Evolutionary conservation across 2,888 invertebrate genomes (phyloP).

Genomic region (Herminia tarsipennalis): DNA sequence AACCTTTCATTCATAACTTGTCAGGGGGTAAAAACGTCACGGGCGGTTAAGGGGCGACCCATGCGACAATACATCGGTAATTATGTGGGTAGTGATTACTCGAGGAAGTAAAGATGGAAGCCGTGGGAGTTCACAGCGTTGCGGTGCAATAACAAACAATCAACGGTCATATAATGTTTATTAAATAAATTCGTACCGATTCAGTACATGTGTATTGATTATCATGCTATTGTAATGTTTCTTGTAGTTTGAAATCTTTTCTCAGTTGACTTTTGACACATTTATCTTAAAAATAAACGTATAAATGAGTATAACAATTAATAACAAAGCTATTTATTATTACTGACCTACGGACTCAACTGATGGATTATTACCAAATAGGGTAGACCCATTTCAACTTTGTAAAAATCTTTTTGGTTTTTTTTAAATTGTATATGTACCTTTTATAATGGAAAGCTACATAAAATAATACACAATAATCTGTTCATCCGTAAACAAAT

Average conservation of each 20-base stretch:
- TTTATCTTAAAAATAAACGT: neutral
- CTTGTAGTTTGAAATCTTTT: conserved; percentile 15
- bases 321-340: neutral
- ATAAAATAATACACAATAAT: too few species aligned
- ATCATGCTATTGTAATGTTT: conserved; percentile 18
- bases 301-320: conserved; percentile 2
- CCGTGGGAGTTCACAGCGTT: conserved; percentile 55
- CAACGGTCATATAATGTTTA: conserved; percentile 39
- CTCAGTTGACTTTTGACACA: too few species aligned
- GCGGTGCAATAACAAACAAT: conserved; percentile 42
- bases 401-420: too few species aligned
- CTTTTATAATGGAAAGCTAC: too few species aligned
- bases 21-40: conserved; percentile 71
- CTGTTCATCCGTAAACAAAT: too few species aligned
- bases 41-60: conserved; percentile 54
- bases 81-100: conserved; percentile 56
- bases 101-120: conserved; percentile 44
- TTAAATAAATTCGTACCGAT: conserved; percentile 44
- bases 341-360: neutral
- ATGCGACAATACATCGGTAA: conserved; percentile 56
- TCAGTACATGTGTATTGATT: conserved; percentile 24
- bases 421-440: too few species aligned
- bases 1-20: conserved; percentile 76
- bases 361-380: too few species aligned
- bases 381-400: too few species aligned